Evolutionary conservation across 35 echinoderm and acorn worm genomes (phyloP), one percentile per base, ranked within the genome.

Genomic region (Chiridota heheva): DNA sequence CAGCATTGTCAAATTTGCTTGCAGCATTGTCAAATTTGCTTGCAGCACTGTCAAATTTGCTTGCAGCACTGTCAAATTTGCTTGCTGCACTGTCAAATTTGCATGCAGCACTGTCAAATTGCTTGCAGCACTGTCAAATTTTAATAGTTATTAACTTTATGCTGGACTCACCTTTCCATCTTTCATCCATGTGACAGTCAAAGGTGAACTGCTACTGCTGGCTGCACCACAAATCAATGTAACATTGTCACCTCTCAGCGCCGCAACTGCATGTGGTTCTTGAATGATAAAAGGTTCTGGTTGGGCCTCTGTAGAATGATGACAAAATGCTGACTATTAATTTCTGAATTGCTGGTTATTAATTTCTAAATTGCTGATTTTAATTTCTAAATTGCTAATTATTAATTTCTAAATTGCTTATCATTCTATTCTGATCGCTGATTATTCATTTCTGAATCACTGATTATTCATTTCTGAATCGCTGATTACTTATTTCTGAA

Each of bases 131-230:
- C 8, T 12, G n/a, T 51, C n/a, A 51, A 12, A 12, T 8, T 51
- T 51, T 51, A 51, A 8, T 51, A 51, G n/a, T 12, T 51, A 51
- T 16, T 72, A 10, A 43, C 39, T 36, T 18, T 43, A 43, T 77
- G 4, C 5, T 32, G 15, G n/a, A 4, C 73, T 20, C 60, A 92
- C 90, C 90, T 76, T 86, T 42, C 85, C 83, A 57, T 93, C 89
- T 72, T 98, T 98, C 67, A 85, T 98, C 95, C 95, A 98, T 3
- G 79, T 44, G 39, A 98, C 82, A 5, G 55, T 58, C 44, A 98
- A 80, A 6, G 67, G 58, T 0, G 85, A 49, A 25, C 88, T 86
- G 39, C 95, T 91, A 42, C 78, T 98, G 31, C 84, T 92, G 38
- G 84, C 78, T 37, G 95, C 95, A 0, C 49, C 80, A 47, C 95